Percentiles rank a stretch among this genome's conserved stretches.
These are phyloP conservation scores for Steromphala cineraria DNA, from an alignment of 2,888 invertebrate genomes.

Conservation along the genomic window DNA sequence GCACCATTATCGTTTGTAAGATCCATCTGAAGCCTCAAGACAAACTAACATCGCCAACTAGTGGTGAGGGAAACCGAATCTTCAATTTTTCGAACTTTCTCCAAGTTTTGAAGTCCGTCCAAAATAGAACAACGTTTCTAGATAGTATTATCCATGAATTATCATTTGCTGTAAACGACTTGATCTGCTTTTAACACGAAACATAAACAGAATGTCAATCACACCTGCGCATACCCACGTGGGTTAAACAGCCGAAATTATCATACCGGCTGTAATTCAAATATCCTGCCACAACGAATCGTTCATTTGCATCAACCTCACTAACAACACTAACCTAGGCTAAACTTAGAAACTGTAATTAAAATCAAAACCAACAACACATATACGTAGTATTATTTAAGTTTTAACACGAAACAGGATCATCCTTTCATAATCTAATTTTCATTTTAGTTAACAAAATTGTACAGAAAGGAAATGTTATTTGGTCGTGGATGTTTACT, in stretches of 20 bases:
- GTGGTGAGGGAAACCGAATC: neutral
- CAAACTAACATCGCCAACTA: neutral
- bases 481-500: neutral
- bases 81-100: neutral
- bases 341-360: no score
- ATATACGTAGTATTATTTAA: no score
- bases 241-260: neutral
- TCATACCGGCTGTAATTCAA: neutral
- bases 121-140: no score
- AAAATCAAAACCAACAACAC: no score
- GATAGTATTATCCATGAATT: no score
- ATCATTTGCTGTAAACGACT: no score
- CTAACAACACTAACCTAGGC: neutral
- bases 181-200: neutral
- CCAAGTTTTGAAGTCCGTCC: neutral
- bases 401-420: no score
- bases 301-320: neutral
- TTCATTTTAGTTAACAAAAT: no score
- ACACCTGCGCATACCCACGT: neutral
- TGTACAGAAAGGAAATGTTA: no score
- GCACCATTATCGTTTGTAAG: no score
- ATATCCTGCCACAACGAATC: neutral
- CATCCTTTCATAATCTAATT: no score
- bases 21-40: neutral
- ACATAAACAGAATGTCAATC: neutral